A percentile compares a stretch with the other conserved stretches of the same genome.
Evolutionary conservation across 2,797 vertebrate genomes (phyloP).

Genomic region (Oryzias dopingdopingensis): DNA sequence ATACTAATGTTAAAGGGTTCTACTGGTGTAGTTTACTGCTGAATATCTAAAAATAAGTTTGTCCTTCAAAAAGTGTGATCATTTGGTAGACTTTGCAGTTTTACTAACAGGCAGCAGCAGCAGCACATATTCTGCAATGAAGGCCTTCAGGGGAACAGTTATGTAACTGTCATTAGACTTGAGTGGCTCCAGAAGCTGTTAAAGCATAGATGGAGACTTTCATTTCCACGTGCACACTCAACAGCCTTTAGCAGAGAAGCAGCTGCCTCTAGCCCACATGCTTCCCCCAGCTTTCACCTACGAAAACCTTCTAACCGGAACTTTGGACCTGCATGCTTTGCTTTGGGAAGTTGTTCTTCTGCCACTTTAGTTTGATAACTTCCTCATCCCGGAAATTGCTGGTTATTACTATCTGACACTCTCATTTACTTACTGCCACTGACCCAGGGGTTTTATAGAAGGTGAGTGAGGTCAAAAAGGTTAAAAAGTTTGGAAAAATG

Average conservation of each 20-base stretch:
- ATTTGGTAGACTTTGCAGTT: neutral
- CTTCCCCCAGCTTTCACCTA: slow-evolving; percentile 31
- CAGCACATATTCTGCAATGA: slow-evolving; percentile 58
- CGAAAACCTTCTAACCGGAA: slow-evolving; percentile 3
- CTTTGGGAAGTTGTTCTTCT: neutral
- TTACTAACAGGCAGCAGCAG: slow-evolving; percentile 13
- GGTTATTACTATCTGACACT: too few relatives aligned
- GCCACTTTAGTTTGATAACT: too few relatives aligned
- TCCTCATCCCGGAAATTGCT: too few relatives aligned
- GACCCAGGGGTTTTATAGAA: too few relatives aligned
- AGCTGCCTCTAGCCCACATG: slow-evolving; percentile 31
- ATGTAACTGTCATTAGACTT: slow-evolving; percentile 61
- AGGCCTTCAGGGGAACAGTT: slow-evolving; percentile 57
- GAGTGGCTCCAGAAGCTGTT: slow-evolving; percentile 48
- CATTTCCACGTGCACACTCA: slow-evolving; percentile 41
- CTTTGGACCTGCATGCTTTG: neutral
- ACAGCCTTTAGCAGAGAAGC: slow-evolving; percentile 32
- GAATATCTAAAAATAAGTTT: too few relatives aligned
- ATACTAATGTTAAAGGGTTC: too few relatives aligned
- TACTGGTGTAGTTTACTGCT: too few relatives aligned
- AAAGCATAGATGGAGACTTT: slow-evolving; percentile 57
- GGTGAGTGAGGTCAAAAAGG: too few relatives aligned
- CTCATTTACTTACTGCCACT: too few relatives aligned
- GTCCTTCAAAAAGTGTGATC: too few relatives aligned
- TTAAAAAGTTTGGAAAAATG: too few relatives aligned